Conservation (phyloP, 2,113 vertebrate genomes). For the Seriola dumerili region DNA sequence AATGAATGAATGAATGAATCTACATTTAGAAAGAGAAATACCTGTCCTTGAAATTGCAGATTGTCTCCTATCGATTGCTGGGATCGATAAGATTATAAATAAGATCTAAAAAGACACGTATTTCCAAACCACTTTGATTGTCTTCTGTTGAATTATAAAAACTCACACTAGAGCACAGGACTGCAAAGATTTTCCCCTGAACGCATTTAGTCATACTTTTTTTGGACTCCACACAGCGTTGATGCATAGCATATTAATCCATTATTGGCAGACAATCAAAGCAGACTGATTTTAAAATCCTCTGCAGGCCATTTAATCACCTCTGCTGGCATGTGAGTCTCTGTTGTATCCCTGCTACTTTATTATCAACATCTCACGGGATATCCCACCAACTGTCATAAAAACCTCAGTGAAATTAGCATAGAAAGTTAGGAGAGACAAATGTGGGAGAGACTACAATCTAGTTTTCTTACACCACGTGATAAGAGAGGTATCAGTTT, state of each 20-base stretch:
- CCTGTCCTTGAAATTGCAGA: not conserved
- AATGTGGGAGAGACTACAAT: not conserved
- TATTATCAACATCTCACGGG: slow-evolving; percentile 25
- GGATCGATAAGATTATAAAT: slow-evolving; percentile 5
- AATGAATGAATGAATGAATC: not conserved
- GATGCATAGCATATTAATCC: slow-evolving; percentile 35
- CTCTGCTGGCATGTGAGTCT: slow-evolving; percentile 33
- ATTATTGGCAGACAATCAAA: slow-evolving; percentile 65
- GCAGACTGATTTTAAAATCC: slow-evolving; percentile 67
- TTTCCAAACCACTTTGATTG: not conserved
- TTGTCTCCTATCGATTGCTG: not conserved
- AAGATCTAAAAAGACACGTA: not conserved
- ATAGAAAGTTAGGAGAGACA: slow-evolving; percentile 3
- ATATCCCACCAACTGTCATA: not conserved
- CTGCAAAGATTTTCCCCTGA: slow-evolving; percentile 10
- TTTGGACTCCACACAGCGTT: slow-evolving; percentile 1
- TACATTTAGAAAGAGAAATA: not conserved
- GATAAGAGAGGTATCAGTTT: not conserved
- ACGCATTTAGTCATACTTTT: slow-evolving; percentile 16
- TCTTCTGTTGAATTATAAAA: slow-evolving; percentile 4
- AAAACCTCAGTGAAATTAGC: not conserved
- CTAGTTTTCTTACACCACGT: slow-evolving; percentile 12
- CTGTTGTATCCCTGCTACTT: slow-evolving; percentile 18
- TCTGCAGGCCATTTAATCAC: slow-evolving; percentile 55
- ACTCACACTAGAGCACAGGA: not conserved